Evolutionary conservation across 2,797 vertebrate species (phyloP).

Genomic region (Dromococcyx pavoninus): DNA sequence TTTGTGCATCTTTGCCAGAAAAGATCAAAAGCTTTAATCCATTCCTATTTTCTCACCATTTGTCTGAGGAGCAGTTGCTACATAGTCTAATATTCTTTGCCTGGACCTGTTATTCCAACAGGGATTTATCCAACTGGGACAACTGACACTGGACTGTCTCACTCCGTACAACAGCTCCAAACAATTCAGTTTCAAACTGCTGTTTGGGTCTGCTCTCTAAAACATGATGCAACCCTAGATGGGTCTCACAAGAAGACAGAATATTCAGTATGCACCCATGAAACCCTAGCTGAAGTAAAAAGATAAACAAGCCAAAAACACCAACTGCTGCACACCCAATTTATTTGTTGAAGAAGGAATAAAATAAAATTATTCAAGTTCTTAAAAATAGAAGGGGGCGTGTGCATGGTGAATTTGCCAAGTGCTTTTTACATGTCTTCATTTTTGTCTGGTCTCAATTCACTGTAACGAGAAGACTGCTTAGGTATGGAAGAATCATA

Average conservation of each 20-base stretch:
- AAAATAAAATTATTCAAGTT: not conserved
- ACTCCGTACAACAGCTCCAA: not conserved
- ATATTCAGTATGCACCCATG: not conserved
- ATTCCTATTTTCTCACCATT: not conserved
- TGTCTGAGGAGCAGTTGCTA: not conserved
- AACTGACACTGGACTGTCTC: not conserved
- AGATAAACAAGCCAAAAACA: not conserved
- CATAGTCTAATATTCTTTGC: not conserved
- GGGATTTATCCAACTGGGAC: not conserved
- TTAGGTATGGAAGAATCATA: not conserved
- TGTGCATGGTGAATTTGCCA: not conserved
- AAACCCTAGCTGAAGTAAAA: not conserved
- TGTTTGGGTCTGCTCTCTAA: not conserved
- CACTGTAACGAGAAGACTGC: not conserved
- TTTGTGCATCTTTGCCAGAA: not conserved
- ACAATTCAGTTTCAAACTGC: not conserved
- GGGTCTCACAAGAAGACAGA: not conserved
- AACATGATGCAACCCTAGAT: not conserved
- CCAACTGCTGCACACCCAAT: not conserved
- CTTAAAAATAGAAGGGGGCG: not conserved
- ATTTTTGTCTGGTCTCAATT: slow-evolving; percentile 21
- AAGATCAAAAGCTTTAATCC: not conserved
- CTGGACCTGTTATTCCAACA: not conserved
- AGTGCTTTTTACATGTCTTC: slow-evolving; percentile 9
- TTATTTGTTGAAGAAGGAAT: not conserved